Evolutionary conservation across 2,113 vertebrate genomes (phyloP).

Genomic region (Ailurus styani): DNA sequence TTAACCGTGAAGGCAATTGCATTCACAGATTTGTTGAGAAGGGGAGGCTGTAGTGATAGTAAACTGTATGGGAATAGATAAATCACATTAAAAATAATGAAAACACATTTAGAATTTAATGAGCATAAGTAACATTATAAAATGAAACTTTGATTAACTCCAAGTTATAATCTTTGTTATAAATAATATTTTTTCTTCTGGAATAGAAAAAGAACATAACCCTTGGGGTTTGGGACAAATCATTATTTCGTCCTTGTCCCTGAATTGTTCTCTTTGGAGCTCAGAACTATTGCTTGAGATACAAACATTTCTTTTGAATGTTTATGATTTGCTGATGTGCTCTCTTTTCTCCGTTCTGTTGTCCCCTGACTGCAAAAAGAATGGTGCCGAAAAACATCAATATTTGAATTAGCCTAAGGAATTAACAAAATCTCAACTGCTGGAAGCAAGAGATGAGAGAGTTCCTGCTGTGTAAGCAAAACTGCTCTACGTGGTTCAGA

Average conservation of each 20-base stretch:
- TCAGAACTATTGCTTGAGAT: neutral
- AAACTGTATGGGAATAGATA: neutral
- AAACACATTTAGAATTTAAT: neutral
- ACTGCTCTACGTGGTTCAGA: neutral
- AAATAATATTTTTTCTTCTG: neutral
- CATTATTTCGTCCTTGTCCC: neutral
- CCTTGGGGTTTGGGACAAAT: neutral
- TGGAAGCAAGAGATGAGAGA: neutral
- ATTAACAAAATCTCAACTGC: neutral
- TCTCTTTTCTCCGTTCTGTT: neutral
- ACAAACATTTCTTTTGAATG: neutral
- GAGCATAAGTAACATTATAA: neutral
- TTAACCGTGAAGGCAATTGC: neutral
- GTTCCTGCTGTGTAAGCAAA: neutral
- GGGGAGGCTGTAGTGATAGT: neutral
- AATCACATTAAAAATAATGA: neutral
- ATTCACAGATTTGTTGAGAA: neutral
- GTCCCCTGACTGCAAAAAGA: neutral
- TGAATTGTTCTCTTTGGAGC: neutral
- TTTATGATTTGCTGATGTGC: neutral
- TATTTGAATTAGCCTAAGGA: neutral
- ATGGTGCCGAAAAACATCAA: neutral
- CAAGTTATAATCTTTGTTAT: neutral
- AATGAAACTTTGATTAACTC: neutral
- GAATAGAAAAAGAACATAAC: neutral